Evolutionary conservation across 2,888 invertebrate genomes (phyloP), one percentile per base, ranked within the genome.

Genomic region (Conus canariensis): DNA sequence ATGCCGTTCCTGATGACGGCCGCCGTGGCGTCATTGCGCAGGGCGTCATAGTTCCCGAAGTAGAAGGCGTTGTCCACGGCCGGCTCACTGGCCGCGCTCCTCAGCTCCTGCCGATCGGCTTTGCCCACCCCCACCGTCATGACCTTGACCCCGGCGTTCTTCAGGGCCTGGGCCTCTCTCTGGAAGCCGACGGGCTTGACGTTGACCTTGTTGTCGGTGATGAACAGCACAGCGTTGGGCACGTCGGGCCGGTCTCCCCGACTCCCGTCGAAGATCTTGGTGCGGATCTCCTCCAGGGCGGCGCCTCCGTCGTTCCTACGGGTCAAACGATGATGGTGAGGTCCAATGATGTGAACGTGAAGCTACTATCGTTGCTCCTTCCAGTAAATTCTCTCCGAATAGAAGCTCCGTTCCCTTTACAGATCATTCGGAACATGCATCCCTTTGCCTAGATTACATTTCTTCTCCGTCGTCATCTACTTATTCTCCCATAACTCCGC

Each of bases 221-320:
- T 92, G 22, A 95, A 88, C n/a, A 95, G 90, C 58, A 94, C 91
- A 12, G 93, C 93, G 89, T 95, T 94, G 0, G 94, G 95, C 59
- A 92, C 94, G 58, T 93, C 92, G 0, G 90, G 87, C 30, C 91
- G 89, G 88, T 91, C 90, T 12, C 94, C 94, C 10, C 86, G 91
- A 10, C 77, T 89, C 6, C 83, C 77, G 16, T 88, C 88, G 60
- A 93, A 93, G 45, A 94, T 88, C 4, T 91, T 88, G 12, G 91
- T 92, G n/a, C 92, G 90, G 6, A 94, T 60, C 67, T 91, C 85
- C 59, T 85, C 85, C 89, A 89, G 85, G 7, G 89, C 89, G 3
- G 45, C 64, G 1, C 89, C 89, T 5, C 56, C 56, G 85, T 89
- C 89, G 19, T 70, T 83, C 85, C 80, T 88, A n/a, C 19, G 30